A percentile compares a stretch with the other conserved stretches of the same genome.
Evolutionary conservation across 2,797 vertebrate genomes (phyloP).

Genomic region (Borostomias antarcticus): DNA sequence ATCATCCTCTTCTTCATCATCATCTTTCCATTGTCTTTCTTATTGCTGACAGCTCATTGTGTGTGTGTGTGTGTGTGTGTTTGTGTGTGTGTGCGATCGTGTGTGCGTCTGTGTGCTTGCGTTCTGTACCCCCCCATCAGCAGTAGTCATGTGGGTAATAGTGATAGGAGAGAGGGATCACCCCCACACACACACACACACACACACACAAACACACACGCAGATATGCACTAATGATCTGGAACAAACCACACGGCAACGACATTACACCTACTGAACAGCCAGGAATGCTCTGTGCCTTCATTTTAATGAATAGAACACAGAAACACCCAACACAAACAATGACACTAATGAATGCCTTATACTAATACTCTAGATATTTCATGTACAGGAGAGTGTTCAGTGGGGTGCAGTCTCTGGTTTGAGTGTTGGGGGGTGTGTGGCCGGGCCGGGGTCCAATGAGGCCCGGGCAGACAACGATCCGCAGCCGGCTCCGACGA

Average conservation of each 20-base stretch:
- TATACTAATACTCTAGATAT: not conserved
- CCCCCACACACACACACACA: constrained; percentile 40
- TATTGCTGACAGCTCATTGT: too few species aligned
- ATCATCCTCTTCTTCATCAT: too few species aligned
- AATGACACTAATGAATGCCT: not conserved
- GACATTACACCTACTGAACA: not conserved
- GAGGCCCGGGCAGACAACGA: constrained; percentile 50
- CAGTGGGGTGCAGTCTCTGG: not conserved
- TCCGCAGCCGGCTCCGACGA: constrained; percentile 59
- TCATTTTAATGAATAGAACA: constrained; percentile 16
- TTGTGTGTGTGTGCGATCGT: too few species aligned
- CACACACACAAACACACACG: constrained; percentile 15
- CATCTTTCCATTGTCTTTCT: not conserved
- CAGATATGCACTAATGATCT: constrained; percentile 24
- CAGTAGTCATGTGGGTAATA: constrained; percentile 7
- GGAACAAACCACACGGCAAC: constrained; percentile 19
- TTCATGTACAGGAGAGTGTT: not conserved
- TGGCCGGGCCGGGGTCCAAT: constrained; percentile 24
- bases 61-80: too few species aligned
- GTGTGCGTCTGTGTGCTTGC: not conserved
- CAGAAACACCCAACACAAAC: not conserved
- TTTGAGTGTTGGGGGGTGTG: constrained; percentile 1
- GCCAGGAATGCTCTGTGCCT: constrained; percentile 8
- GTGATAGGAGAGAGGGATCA: constrained; percentile 20
- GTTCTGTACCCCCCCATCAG: not conserved